These are phyloP conservation scores for Rhea pennata DNA, from an alignment of 2,113 vertebrate species.

Conservation along the genomic window DNA sequence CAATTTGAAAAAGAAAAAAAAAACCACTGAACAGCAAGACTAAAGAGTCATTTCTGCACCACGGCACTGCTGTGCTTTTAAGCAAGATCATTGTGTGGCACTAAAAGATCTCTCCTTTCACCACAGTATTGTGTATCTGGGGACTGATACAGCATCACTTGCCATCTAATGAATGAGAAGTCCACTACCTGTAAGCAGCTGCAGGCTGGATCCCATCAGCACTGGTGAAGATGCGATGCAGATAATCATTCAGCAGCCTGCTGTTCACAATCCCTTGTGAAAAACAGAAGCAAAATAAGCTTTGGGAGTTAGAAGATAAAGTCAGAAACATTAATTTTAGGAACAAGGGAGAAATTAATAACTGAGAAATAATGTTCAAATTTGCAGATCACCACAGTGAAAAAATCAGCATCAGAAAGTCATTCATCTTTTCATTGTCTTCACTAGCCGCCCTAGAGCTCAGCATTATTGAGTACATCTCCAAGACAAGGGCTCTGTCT, in stretches of 20 bases:
- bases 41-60: not conserved
- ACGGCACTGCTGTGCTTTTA: not conserved
- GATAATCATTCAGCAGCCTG: constrained; percentile 91
- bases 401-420: not conserved
- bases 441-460: not conserved
- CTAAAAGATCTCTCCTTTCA: constrained; percentile 5
- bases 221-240: constrained; percentile 87
- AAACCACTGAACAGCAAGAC: not conserved
- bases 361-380: not conserved
- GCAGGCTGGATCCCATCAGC: constrained; percentile 74
- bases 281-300: constrained; percentile 4
- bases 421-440: not conserved
- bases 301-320: not conserved
- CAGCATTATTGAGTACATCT: not conserved
- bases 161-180: not conserved
- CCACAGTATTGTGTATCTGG: not conserved
- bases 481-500: not conserved
- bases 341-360: not conserved
- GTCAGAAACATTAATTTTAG: not conserved
- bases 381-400: not conserved
- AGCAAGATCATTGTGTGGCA: constrained; percentile 23
- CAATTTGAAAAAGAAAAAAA: not conserved
- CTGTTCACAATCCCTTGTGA: constrained; percentile 90
- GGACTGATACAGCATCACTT: not conserved
- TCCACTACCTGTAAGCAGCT: constrained; percentile 86